Conservation (phyloP, 2,113 vertebrate species). For the Myotis yumanensis region DNA sequence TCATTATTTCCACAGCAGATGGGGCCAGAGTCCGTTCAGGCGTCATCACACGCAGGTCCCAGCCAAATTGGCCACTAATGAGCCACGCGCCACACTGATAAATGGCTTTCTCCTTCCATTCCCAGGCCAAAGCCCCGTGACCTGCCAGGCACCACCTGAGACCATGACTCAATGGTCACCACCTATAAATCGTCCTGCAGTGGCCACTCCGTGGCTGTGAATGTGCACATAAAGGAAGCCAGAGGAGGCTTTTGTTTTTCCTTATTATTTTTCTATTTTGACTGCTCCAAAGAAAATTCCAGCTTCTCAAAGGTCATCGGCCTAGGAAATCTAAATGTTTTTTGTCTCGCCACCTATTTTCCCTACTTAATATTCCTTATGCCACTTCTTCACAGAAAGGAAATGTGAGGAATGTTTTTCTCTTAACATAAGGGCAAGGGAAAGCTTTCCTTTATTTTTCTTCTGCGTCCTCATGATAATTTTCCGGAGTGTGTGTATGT, state of each 20-base stretch:
- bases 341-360: constrained; percentile 36
- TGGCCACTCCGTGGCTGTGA: accelerated
- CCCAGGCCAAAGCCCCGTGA: constrained; percentile 56
- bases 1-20: constrained; percentile 72
- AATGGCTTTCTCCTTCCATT: constrained; percentile 70
- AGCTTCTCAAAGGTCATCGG: constrained; percentile 69
- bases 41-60: background rate
- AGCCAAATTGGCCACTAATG: constrained; percentile 67
- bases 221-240: constrained; percentile 39
- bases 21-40: constrained; percentile 62
- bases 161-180: background rate
- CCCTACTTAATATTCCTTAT: background rate
- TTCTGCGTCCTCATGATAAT: background rate
- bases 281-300: constrained; percentile 56
- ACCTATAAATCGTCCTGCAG: constrained; percentile 53
- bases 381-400: constrained; percentile 33
- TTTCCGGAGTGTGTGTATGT: background rate
- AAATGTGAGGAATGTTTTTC: background rate
- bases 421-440: constrained; percentile 46
- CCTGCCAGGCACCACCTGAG: constrained; percentile 70
- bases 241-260: constrained; percentile 36
- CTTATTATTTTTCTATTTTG: constrained; percentile 46
- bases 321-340: constrained; percentile 39
- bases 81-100: constrained; percentile 24
- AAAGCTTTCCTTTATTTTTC: constrained; percentile 11